Percentiles rank a stretch among this genome's conserved stretches.
Evolutionary conservation across 2,113 vertebrate genomes (phyloP).

Genomic region (Tachysurus vachellii): DNA sequence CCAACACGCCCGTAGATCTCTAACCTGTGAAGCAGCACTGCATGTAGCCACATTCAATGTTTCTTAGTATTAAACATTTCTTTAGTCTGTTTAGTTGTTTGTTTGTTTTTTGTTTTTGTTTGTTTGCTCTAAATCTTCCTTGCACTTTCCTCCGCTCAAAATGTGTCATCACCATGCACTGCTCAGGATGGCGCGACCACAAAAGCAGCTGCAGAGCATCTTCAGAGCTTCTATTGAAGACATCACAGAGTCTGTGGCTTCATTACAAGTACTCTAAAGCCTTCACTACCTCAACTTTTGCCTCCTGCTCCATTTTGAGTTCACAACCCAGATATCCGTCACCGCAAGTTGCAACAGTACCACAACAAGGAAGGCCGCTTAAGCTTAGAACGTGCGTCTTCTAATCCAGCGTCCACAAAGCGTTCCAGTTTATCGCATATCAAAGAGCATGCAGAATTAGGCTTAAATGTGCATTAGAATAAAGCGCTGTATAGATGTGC

Average conservation of each 20-base stretch:
- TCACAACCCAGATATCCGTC: slow-evolving; percentile 5
- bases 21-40: neutral
- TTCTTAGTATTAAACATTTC: neutral
- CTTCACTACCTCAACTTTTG: neutral
- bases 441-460: slow-evolving; percentile 58
- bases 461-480: slow-evolving; percentile 53
- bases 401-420: slow-evolving; percentile 54
- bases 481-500: slow-evolving; percentile 39
- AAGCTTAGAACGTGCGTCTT: slow-evolving; percentile 43
- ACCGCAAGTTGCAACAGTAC: slow-evolving; percentile 39
- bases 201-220: neutral
- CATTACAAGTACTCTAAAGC: slow-evolving; percentile 33
- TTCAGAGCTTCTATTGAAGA: slow-evolving; percentile 5
- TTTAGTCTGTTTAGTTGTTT: neutral
- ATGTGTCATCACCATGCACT: neutral
- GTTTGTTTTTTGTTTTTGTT: neutral
- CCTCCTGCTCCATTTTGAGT: neutral
- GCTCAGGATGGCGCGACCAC: neutral
- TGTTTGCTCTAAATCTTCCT: neutral
- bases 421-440: slow-evolving; percentile 48
- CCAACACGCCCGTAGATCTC: neutral
- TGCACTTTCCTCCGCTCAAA: neutral
- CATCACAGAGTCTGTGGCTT: slow-evolving; percentile 27
- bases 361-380: slow-evolving; percentile 54
- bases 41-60: neutral